These are phyloP conservation scores for Bettongia penicillata DNA, from an alignment of 2,113 vertebrate species.

Conservation along the genomic window DNA sequence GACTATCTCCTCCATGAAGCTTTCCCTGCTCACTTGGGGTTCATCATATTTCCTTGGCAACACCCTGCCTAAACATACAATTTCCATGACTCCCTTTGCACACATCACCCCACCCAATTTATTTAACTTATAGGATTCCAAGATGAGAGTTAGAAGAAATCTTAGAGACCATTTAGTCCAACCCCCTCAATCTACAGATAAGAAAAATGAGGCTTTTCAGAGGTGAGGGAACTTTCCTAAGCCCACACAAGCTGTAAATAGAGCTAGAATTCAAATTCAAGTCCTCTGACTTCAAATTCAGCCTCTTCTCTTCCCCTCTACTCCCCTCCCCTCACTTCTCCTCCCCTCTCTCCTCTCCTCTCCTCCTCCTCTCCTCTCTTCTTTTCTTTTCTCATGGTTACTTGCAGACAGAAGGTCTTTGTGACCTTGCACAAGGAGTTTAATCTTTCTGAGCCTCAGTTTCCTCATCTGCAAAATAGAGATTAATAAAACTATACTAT, in stretches of 20 bases:
- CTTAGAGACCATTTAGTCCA: not conserved
- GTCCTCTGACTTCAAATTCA: not conserved
- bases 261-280: not conserved
- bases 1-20: not conserved
- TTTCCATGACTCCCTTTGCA: not conserved
- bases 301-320: not conserved
- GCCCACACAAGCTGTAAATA: not conserved
- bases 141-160: not conserved
- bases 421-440: not conserved
- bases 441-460: not conserved
- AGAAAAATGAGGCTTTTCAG: not conserved
- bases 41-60: not conserved
- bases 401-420: not conserved
- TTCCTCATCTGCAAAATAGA: not conserved
- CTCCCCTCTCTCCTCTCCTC: too few relatives aligned
- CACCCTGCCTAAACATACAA: not conserved
- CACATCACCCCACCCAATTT: not conserved
- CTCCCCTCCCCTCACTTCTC: not conserved
- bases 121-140: not conserved
- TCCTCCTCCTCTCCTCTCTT: not conserved
- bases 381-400: not conserved
- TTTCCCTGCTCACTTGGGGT: not conserved
- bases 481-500: not conserved
- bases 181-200: not conserved
- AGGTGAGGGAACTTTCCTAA: not conserved